Evolutionary conservation across 2,888 invertebrate genomes (phyloP).

Genomic region (Neria commutata): DNA sequence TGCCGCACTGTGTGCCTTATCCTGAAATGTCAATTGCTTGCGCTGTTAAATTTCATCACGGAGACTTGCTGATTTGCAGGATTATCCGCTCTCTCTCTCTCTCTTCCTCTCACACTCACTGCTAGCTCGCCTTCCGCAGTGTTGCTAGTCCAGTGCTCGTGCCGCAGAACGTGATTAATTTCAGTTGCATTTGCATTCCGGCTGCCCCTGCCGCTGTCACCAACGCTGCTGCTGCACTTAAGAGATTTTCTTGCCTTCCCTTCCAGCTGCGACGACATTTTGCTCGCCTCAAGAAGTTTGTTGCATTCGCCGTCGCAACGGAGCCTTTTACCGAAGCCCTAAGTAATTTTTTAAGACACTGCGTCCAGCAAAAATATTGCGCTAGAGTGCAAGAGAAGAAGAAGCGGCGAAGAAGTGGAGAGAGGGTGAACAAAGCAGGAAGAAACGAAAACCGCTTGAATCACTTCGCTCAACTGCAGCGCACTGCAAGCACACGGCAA

Average conservation of each 20-base stretch:
- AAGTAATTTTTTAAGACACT: conserved; percentile 46
- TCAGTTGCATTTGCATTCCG: conserved; percentile 30
- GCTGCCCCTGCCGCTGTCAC: conserved; percentile 24
- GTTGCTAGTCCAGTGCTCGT: background rate
- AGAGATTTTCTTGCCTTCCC: too few species aligned
- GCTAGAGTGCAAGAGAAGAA: conserved; percentile 3
- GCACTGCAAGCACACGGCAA: background rate
- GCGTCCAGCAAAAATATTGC: conserved; percentile 35
- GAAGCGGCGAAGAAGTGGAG: background rate
- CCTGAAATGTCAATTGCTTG: too few species aligned
- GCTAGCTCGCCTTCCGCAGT: too few species aligned
- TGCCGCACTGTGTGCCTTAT: too few species aligned
- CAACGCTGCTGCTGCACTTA: too few species aligned
- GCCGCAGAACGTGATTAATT: conserved; percentile 27
- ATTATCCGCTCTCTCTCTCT: too few species aligned
- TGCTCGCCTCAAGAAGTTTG: too few species aligned
- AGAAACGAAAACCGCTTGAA: too few species aligned
- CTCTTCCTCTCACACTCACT: too few species aligned
- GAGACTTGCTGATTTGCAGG: too few species aligned
- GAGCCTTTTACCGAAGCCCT: conserved; percentile 23
- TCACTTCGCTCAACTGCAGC: conserved; percentile 6
- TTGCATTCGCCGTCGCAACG: conserved; percentile 33
- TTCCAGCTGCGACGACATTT: too few species aligned
- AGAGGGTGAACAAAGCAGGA: conserved; percentile 3
- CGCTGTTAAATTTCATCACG: too few species aligned